Base-by-base conservation (phyloP, 1,140 invertebrate genomes). In the Aphaenogaster floridana region DNA sequence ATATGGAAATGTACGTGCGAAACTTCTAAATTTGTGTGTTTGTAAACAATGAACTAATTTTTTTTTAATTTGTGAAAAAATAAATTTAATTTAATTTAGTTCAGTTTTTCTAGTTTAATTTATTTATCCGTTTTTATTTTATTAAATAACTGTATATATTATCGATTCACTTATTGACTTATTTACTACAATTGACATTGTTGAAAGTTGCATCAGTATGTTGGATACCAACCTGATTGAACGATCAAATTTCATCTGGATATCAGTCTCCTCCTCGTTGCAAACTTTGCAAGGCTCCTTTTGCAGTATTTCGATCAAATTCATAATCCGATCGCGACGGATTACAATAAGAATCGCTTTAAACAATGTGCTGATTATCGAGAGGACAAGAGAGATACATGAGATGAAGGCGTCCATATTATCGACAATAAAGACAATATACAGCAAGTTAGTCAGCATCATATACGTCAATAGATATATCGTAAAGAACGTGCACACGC, bases 151-250 rank as follows among this genome's bases (percentile, higher is more conserved):
- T 45, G 42, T 45, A 45, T 21, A 54, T 15, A 52, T 39, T 21
- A 74, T 54, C 6, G 1, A 54, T 72, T 8, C 28, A 36, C 17
- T 76, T n/a, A n/a, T 52, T 28, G 13, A 54, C 21, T 39, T 15
- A 36, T 36, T 34, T 64, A 64, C 5, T 34, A 74, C 21, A 0
- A 36, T 1, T 54, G 34, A 17, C 28, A 74, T 57, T 52, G 34
- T 54, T 13, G 2, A 76, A 59, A 50, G 11, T 76, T 8, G 21
- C 7, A 17, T 11, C 54, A 36, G 2, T 6, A 59, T 3, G 21
- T 45, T 39, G 3, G 11, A 39, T 48, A 74, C 48, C 9, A 15
- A 83, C 79, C 66, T 83, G n/a, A 72, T 83, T 21, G 61, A 72
- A 7, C 13, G 6, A 28, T 83, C 79, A n/a, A 28, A 81, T 28